Conservation (phyloP, 1,140 invertebrate genomes). For the Oreohelix idahoensis region DNA sequence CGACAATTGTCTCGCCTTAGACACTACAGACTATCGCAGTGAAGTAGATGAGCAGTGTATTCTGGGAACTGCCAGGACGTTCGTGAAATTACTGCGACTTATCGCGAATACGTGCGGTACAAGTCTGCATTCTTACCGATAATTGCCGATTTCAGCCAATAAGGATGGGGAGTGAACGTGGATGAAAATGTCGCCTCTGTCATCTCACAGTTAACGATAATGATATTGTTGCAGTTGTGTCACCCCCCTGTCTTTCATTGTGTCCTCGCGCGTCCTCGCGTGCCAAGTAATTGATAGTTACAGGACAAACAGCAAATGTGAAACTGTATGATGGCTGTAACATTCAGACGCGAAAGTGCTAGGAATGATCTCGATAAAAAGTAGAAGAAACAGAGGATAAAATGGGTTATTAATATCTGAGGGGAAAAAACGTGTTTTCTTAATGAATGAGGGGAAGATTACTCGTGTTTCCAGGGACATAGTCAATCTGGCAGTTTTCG, state of each 20-base stretch:
- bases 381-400: background rate
- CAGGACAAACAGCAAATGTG: background rate
- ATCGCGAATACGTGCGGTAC: background rate
- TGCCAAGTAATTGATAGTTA: conserved; percentile 13
- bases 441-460: background rate
- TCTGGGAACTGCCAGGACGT: background rate
- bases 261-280: background rate
- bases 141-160: conserved; percentile 17
- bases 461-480: background rate
- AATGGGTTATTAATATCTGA: conserved; percentile 1
- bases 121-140: background rate
- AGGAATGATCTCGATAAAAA: background rate
- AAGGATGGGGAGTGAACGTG: background rate
- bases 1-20: background rate
- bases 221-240: background rate
- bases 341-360: background rate
- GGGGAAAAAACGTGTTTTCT: background rate
- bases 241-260: background rate
- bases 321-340: background rate
- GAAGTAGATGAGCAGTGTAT: background rate
- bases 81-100: background rate
- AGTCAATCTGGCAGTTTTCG: background rate
- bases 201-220: background rate
- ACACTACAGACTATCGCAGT: background rate
- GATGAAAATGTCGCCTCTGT: background rate